Evolutionary conservation across 2,888 invertebrate species (phyloP).

Genomic region (Diloba caeruleocephala): DNA sequence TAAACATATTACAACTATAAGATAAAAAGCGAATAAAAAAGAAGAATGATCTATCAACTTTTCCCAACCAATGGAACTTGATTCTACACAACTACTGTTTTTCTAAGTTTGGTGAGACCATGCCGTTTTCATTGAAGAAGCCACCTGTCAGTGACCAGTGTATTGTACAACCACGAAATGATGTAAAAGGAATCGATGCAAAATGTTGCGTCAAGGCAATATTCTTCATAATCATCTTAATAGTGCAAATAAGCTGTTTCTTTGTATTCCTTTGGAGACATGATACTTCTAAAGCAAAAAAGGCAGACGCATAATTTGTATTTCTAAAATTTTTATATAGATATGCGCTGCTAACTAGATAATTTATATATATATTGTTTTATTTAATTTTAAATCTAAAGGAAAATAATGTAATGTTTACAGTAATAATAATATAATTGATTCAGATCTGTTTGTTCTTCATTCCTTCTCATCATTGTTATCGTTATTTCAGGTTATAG

Average conservation of each 20-base stretch:
- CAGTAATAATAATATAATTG: too few species aligned
- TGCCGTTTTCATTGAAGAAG: conserved; percentile 63
- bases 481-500: too few species aligned
- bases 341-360: conserved; percentile 9
- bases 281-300: neutral
- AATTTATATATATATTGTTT: conserved; percentile 14
- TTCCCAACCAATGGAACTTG: conserved; percentile 14
- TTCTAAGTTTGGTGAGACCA: conserved; percentile 15
- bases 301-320: neutral
- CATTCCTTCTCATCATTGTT: too few species aligned
- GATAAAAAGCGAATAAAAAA: conserved; percentile 4
- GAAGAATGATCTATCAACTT: conserved; percentile 24
- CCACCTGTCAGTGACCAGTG: conserved; percentile 31
- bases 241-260: conserved; percentile 64
- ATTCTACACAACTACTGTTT: neutral
- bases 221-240: conserved; percentile 57
- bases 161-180: neutral
- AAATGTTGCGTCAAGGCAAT: conserved; percentile 65
- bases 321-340: neutral
- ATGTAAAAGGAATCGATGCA: conserved; percentile 37
- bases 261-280: conserved; percentile 55
- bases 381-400: neutral
- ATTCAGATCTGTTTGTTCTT: too few species aligned
- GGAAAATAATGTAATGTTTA: too few species aligned
- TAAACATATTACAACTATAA: neutral